These are phyloP conservation scores for Burhinus oedicnemus DNA, from an alignment of 2,113 vertebrate genomes.

Conservation along the genomic window DNA sequence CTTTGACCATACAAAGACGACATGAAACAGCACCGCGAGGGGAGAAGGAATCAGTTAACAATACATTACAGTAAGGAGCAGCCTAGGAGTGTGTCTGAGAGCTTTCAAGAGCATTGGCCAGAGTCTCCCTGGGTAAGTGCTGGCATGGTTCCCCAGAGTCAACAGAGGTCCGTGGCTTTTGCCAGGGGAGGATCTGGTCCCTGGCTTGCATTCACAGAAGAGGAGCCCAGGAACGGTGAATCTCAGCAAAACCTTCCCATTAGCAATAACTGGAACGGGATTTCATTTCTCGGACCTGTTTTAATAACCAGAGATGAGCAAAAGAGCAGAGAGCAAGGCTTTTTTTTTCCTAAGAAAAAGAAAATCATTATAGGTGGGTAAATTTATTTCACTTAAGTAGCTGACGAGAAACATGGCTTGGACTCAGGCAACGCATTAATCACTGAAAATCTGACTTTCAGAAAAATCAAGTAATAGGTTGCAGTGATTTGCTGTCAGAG, in stretches of 20 bases:
- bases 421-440: not conserved
- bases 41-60: not conserved
- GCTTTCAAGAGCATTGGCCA: not conserved
- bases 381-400: not conserved
- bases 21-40: not conserved
- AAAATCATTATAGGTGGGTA: not conserved
- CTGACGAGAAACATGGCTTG: not conserved
- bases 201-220: not conserved
- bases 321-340: not conserved
- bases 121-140: not conserved
- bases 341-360: not conserved
- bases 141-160: not conserved
- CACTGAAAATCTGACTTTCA: not conserved
- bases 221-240: not conserved
- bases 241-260: slow-evolving; percentile 18
- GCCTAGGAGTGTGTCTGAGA: not conserved
- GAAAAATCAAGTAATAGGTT: not conserved
- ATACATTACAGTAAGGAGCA: not conserved
- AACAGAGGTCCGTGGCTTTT: not conserved
- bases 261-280: not conserved
- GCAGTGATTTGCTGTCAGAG: not conserved
- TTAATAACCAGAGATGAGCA: not conserved
- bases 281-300: not conserved
- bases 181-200: not conserved
- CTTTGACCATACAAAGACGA: slow-evolving; percentile 4